These are phyloP conservation scores for Empis stercorea DNA, from an alignment of 2,888 invertebrate genomes.

Conservation along the genomic window DNA sequence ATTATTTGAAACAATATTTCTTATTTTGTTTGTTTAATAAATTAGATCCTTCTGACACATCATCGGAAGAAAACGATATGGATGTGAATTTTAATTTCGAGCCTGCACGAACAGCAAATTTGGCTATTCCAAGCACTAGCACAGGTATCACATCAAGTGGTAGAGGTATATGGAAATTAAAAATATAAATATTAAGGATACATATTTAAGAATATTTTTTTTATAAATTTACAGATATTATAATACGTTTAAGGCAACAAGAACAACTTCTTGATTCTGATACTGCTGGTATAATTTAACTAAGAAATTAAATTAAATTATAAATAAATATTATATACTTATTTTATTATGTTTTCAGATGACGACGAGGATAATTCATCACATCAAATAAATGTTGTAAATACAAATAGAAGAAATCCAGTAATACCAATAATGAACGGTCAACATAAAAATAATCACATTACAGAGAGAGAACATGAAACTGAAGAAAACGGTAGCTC, in stretches of 20 bases:
- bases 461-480: no score
- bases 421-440: no score
- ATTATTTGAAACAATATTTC: neutral
- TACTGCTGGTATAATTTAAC: neutral
- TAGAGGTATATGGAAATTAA: conserved; percentile 17
- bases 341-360: neutral
- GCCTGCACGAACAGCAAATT: neutral
- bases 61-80: neutral
- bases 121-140: neutral
- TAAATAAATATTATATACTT: no score
- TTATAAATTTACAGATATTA: conserved; percentile 15
- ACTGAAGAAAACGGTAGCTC: neutral
- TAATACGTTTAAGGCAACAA: conserved; percentile 42
- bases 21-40: neutral
- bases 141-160: conserved; percentile 40
- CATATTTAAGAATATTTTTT: neutral
- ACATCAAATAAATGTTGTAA: no score
- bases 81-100: neutral
- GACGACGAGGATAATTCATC: neutral
- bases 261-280: conserved; percentile 19
- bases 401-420: no score
- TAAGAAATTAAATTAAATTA: no score
- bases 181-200: neutral
- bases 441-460: no score
- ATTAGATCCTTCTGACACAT: neutral